phyloP scores from a whole-genome alignment of 2,113 vertebrate species.

The Zonotrichia leucophrys region DNA sequence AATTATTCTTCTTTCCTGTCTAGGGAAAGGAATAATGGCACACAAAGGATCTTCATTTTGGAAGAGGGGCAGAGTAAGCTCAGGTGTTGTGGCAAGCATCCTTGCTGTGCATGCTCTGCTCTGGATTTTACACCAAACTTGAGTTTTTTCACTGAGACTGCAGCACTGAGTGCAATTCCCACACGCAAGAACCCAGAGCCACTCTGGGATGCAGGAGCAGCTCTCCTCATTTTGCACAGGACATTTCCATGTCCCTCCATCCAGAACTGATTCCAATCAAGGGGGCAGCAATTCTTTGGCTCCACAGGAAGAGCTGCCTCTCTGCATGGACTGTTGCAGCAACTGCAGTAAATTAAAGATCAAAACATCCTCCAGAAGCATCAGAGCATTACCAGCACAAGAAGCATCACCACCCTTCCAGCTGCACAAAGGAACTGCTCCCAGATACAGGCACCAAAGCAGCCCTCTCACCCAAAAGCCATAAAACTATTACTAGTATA shows the following conservation, averaged over 20 bases:
- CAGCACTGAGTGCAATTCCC: not conserved
- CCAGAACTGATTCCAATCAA: not conserved
- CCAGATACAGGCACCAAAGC: not conserved
- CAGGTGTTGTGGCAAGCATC: not conserved
- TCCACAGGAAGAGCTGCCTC: not conserved
- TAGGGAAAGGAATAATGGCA: not conserved
- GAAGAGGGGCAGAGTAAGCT: not conserved
- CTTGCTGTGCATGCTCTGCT: not conserved
- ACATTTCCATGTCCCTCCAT: not conserved
- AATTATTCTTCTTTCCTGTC: not conserved
- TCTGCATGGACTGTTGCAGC: not conserved
- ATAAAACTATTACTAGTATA: not conserved
- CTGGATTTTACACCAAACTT: not conserved
- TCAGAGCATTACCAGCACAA: not conserved
- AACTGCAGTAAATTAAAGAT: not conserved
- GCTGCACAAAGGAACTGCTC: not conserved
- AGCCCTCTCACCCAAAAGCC: not conserved
- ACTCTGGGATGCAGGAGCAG: not conserved
- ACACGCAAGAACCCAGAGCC: not conserved
- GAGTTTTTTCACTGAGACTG: not conserved
- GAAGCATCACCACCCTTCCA: not conserved
- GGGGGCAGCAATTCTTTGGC: not conserved
- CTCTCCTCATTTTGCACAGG: not conserved
- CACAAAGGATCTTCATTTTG: not conserved
- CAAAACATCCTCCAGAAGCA: not conserved